Base-by-base conservation (phyloP, 2,797 vertebrate genomes). In the Poeciliopsis presidionis region DNA sequence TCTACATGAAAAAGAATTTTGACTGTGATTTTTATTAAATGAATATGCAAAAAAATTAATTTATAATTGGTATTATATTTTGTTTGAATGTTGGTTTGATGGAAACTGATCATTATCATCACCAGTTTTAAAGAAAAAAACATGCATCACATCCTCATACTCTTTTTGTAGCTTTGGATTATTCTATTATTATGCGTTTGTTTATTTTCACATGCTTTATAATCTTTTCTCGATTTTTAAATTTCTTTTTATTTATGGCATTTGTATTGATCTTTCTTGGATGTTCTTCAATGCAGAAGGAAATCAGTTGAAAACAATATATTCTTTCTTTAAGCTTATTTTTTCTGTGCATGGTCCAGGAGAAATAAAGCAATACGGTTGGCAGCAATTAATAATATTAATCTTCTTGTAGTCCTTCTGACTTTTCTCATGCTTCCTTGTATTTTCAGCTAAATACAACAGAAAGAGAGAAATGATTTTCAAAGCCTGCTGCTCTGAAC, bases 401-500 rank as follows among this genome's bases (percentile, higher is more conserved):
- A 72, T 73, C 77, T 77, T 71, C 39, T 51, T 18, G n/a, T 30
- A 11, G 25, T 61, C 33, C 45, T 72, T 46, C 0, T 69, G 25
- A 46, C 22, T 72, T 43, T 59, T 51, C 57, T 25, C n/a, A 49
- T 46, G 13, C 20, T 61, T 36, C 30, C 18, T 49, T 76, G 30
- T 74, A 30, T 76, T 76, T 83, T 71, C 11, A 57, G 80, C 79
- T 75, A 70, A 71, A 33, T 78, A 67, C 3, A 80, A 77, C 69
- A 47, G 72, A 74, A 75, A 82, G 53, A 80, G 59, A 67, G 72
- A 80, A 84, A 75, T 76, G 78, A 77, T 86, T 91, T 89, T 91
- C 85, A 91, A 91, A 92, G 85, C 81, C 2, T 36, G 72, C 59
- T 74, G 51, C 39, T 33, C 41, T 43, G 36, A 86, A 82, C 86